Evolutionary conservation across 2,113 vertebrate species (phyloP).

Genomic region (Pseudois nayaur): DNA sequence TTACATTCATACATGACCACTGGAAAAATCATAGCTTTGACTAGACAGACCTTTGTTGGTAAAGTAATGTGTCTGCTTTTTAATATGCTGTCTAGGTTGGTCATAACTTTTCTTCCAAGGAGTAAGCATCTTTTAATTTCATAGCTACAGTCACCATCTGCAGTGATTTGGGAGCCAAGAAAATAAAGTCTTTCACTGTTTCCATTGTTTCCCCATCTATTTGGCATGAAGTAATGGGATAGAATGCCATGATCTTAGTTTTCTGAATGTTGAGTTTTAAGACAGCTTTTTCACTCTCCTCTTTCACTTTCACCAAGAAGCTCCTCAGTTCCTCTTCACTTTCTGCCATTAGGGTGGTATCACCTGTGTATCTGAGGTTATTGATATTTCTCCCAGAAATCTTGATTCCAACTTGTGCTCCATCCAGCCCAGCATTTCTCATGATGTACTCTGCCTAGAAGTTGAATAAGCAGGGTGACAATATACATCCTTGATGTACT

Average conservation of each 20-base stretch:
- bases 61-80: background rate
- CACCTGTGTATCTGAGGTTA: background rate
- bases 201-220: background rate
- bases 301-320: background rate
- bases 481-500: background rate
- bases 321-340: background rate
- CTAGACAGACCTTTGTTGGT: background rate
- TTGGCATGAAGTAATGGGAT: background rate
- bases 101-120: background rate
- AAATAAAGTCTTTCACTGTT: background rate
- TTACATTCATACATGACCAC: background rate
- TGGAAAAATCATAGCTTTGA: background rate
- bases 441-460: background rate
- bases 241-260: background rate
- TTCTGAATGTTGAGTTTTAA: background rate
- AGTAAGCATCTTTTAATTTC: background rate
- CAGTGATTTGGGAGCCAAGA: background rate
- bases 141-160: background rate
- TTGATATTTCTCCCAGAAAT: background rate
- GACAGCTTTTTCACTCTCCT: background rate
- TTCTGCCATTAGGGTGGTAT: background rate
- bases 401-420: background rate
- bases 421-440: accelerated
- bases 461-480: background rate
- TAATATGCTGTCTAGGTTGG: background rate